Evolutionary conservation across 2,797 vertebrate species (phyloP), one percentile per base, ranked within the genome.

Genomic region (Myotis planiceps): DNA sequence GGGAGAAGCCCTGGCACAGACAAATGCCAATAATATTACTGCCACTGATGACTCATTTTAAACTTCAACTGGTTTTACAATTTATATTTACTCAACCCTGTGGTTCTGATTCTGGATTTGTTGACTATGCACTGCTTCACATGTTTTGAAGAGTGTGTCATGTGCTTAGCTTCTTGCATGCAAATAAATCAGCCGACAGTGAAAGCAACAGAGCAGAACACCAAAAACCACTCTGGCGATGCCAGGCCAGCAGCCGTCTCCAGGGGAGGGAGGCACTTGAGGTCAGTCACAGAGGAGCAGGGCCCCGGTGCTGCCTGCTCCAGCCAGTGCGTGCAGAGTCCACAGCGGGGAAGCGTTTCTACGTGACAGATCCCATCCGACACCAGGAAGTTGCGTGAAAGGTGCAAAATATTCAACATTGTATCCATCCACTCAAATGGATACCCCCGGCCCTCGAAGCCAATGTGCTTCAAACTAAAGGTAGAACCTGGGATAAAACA

Each of bases 31-130:
- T 5, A 89, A 58, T 58, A 96, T 81, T n/a, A 84, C 90, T 12
- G 39, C 96, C 80, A 60, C 86, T 55, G 86, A 92, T 55, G 86
- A 93, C 96, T 98, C 47, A 97, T 94, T 98, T 98, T 97, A 97
- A 98, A 98, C 86, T 98, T 97, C 97, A 97, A 94, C 82, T 96
- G 97, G 95, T 97, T 97, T 96, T 96, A 93, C 69, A 96, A 79
- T 87, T 69, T 51, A 23, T 88, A 55, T 55, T 90, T 84, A 68
- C 92, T 95, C 90, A 96, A 68, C 18, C 83, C 68, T 39, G 18
- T 25, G 29, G 63, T 88, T 79, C 87, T 55, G 86, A 92, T 85
- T 96, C 95, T 92, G 88, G 71, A 80, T 83, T 32, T 39, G 76
- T 39, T 55, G 92, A 49, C 29, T 93, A 95, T 75, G 87, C 55